Evolutionary conservation across 2,888 invertebrate genomes (phyloP), one percentile per base, ranked within the genome.

Genomic region (Mamestra brassicae): DNA sequence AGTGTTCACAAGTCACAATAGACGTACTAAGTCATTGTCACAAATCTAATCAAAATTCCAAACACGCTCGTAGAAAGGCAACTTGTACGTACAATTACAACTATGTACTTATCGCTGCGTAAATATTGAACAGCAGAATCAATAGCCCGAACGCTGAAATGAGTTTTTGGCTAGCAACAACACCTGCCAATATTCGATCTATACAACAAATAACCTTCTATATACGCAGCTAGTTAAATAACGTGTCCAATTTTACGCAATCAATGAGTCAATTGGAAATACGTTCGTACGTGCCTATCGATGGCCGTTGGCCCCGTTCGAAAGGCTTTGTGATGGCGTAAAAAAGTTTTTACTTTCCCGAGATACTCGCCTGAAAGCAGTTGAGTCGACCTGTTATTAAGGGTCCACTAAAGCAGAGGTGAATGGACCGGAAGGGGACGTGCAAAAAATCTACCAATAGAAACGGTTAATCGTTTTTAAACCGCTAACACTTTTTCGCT

Each of bases 381-480:
- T 63, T 74, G 78, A 66, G 50, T 63, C 76, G 78, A 76, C 81
- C 85, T 83, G 74, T 85, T 86, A 82, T 85, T 83, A 81, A 75
- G 73, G 78, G 78, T 69, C 71, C 67, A 83, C 81, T 83, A 81
- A 78, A 70, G 79, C 66, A 50, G 71, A 71, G 74, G 74, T 78
- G 83, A 86, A 87, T 82, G 64, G 75, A 75, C 67, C 74, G 79
- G 77, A 87, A 83, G 73, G 75, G 78, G 75, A 78, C 78, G 73
- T 34, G 72, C 74, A 83, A 80, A 81, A 86, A 85, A 85, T 71
- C 57, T 58, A 81, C 55, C 76, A 71, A 83, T 66, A 78, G 74
- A 75, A 83, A 84, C 64, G 71, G 50, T 74, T 81, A 76, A 87
- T 78, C 81, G 82, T 82, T 86, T 84, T 86, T 78, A 80, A 83